Evolutionary conservation across 35 echinoderm and acorn worm species (phyloP).

Genomic region (Ophioderma brevispina): DNA sequence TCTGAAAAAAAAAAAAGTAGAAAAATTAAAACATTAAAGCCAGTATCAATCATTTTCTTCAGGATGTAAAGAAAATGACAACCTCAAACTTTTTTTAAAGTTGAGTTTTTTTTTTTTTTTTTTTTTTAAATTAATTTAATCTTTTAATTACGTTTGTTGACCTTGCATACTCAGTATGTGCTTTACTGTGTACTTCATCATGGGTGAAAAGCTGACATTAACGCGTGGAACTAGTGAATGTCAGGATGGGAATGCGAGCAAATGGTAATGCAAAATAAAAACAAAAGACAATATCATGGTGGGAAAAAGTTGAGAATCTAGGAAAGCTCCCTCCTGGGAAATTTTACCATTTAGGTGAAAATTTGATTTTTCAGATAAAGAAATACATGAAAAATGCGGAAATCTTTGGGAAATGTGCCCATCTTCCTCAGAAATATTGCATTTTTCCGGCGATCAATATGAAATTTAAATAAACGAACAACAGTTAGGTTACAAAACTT

Average conservation of each 20-base stretch:
- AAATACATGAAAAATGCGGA: too few species aligned
- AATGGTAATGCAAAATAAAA: slow-evolving; percentile 72
- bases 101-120: neutral
- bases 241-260: slow-evolving; percentile 92
- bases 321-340: too few species aligned
- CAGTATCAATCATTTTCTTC: neutral
- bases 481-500: too few species aligned
- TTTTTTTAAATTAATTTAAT: neutral
- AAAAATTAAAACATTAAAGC: neutral
- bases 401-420: too few species aligned
- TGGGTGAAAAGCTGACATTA: slow-evolving; percentile 89
- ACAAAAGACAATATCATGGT: slow-evolving; percentile 8
- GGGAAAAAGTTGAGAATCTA: too few species aligned
- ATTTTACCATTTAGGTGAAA: too few species aligned
- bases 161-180: too few species aligned
- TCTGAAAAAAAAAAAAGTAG: slow-evolving; percentile 47
- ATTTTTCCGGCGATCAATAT: neutral
- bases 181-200: too few species aligned
- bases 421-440: neutral
- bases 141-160: slow-evolving; percentile 35
- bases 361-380: too few species aligned
- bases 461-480: too few species aligned
- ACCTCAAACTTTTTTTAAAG: neutral
- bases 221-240: slow-evolving; percentile 79
- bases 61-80: neutral